Evolutionary conservation across 2,888 invertebrate genomes (phyloP).

Genomic region (Oxycera nigricornis): DNA sequence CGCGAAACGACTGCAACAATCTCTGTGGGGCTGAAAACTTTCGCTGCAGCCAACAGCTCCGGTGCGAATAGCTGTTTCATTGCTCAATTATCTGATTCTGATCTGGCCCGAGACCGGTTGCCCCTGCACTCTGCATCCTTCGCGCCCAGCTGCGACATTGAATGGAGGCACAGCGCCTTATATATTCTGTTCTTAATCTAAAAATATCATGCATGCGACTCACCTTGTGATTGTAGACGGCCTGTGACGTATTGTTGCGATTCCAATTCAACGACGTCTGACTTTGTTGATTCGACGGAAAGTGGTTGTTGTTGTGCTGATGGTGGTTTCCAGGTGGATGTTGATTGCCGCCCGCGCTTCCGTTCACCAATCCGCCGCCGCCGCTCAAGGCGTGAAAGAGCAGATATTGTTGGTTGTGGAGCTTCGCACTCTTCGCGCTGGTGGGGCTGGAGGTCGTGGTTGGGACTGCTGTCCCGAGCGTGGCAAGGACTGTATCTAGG

Average conservation of each 20-base stretch:
- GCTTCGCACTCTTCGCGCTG: constrained; percentile 19
- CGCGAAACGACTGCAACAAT: too few relatives aligned
- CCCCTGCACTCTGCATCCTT: not conserved
- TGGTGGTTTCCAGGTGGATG: constrained; percentile 16
- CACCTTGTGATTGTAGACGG: constrained; percentile 49
- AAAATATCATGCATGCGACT: constrained; percentile 17
- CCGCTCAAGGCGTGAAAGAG: constrained; percentile 7
- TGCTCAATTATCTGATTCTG: not conserved
- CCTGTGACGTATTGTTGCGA: constrained; percentile 29
- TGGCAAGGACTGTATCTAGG: constrained; percentile 57
- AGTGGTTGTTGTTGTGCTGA: constrained; percentile 19
- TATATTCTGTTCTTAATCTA: not conserved
- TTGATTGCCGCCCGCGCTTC: not conserved
- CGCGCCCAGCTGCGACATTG: not conserved
- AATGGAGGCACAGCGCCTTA: not conserved
- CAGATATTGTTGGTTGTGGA: constrained; percentile 20
- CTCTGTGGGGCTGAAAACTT: too few relatives aligned
- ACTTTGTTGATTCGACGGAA: constrained; percentile 32
- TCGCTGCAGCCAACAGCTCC: too few relatives aligned
- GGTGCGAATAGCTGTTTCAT: too few relatives aligned
- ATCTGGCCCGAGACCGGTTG: not conserved
- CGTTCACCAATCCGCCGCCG: not conserved
- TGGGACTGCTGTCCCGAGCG: constrained; percentile 49
- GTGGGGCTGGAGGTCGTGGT: constrained; percentile 34
- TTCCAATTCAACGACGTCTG: constrained; percentile 45